These are phyloP conservation scores for Cyclargus thomasi DNA, from an alignment of 1,140 invertebrate species.

Conservation along the genomic window DNA sequence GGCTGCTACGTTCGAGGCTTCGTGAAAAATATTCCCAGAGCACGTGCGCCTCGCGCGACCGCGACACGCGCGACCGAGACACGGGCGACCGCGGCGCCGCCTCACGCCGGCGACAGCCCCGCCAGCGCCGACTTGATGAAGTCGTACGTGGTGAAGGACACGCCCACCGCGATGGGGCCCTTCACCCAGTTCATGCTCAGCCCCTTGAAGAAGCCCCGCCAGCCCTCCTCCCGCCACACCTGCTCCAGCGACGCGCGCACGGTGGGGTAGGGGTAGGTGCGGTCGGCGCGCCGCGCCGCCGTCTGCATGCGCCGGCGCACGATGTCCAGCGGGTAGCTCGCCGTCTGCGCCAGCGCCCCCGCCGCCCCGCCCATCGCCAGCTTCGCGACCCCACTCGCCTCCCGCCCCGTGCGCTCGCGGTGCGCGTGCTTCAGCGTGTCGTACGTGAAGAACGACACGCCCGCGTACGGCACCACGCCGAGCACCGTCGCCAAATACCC, in stretches of 20 bases:
- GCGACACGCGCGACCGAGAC: not conserved
- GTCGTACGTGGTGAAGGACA: constrained; percentile 98
- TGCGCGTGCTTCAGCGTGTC: constrained; percentile 92
- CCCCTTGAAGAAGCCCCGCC: constrained; percentile 96
- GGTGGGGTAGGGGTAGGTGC: constrained; percentile 78
- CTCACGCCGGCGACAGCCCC: constrained; percentile 34
- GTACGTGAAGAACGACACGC: constrained; percentile 97
- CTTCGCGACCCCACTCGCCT: constrained; percentile 77
- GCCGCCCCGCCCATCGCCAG: constrained; percentile 92
- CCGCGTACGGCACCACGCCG: constrained; percentile 97
- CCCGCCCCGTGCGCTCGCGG: constrained; percentile 62
- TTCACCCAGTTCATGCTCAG: constrained; percentile 99
- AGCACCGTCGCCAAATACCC: constrained; percentile 94
- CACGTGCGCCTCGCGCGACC: not conserved
- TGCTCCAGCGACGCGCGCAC: constrained; percentile 77
- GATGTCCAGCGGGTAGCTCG: constrained; percentile 96
- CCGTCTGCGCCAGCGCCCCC: constrained; percentile 94
- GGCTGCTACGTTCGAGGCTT: too few relatives aligned
- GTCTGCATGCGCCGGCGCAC: constrained; percentile 92
- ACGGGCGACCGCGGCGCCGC: not conserved
- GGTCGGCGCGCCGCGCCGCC: constrained; percentile 79
- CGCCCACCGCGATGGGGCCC: constrained; percentile 98
- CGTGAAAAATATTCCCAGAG: too few relatives aligned
- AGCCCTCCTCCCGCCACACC: constrained; percentile 85
- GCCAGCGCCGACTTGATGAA: constrained; percentile 76